Conservation (phyloP, 2,113 vertebrate genomes). For the Apodemus speciosus region DNA sequence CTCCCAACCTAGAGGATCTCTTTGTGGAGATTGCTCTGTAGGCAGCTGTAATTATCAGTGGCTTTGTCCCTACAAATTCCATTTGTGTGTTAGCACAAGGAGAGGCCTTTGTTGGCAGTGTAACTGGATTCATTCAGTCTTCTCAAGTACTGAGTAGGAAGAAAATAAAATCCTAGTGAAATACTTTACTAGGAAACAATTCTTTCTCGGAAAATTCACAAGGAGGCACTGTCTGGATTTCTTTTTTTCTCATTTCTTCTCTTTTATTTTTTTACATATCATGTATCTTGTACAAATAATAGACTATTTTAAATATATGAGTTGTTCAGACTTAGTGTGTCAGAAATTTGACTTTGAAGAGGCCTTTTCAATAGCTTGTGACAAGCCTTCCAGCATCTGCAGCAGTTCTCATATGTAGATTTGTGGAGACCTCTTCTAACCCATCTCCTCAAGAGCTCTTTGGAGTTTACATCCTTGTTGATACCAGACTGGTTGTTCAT, state of each 20-base stretch:
- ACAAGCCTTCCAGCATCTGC: background rate
- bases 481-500: background rate
- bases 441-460: slow-evolving; percentile 1
- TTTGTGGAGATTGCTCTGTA: slow-evolving; percentile 80
- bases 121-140: slow-evolving; percentile 72
- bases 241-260: slow-evolving; percentile 33
- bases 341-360: slow-evolving; percentile 52
- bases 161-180: slow-evolving; percentile 78
- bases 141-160: slow-evolving; percentile 80
- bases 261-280: background rate
- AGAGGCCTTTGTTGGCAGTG: slow-evolving; percentile 64
- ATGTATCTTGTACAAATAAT: background rate
- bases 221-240: background rate
- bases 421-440: slow-evolving; percentile 1
- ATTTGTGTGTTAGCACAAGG: slow-evolving; percentile 80
- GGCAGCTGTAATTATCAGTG: slow-evolving; percentile 78
- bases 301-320: slow-evolving; percentile 5
- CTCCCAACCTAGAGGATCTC: slow-evolving; percentile 72
- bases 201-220: slow-evolving; percentile 26
- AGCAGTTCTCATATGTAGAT: background rate
- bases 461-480: background rate
- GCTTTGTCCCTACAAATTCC: slow-evolving; percentile 80
- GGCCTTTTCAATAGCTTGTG: slow-evolving; percentile 18
- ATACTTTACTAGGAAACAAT: background rate
- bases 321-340: slow-evolving; percentile 5